These are phyloP conservation scores for Hippolais icterina DNA, from an alignment of 2,113 vertebrate genomes.

Conservation along the genomic window DNA sequence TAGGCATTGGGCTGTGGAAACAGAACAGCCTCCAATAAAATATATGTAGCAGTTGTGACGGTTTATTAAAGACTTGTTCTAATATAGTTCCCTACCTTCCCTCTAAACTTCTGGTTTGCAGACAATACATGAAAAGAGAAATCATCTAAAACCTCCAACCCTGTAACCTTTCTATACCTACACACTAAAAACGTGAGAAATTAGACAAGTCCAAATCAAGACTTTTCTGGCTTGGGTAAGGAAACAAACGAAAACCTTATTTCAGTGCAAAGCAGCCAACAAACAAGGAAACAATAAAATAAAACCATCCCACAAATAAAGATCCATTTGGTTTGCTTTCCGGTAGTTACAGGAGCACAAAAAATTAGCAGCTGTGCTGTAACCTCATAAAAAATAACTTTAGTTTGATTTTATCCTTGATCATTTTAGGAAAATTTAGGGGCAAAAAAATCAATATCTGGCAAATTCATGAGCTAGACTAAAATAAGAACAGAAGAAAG, in stretches of 20 bases:
- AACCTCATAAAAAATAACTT: background rate
- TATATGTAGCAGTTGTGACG: conserved; percentile 42
- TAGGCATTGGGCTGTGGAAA: conserved; percentile 66
- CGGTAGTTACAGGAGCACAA: background rate
- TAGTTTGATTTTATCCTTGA: background rate
- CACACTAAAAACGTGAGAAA: background rate
- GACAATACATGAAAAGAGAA: background rate
- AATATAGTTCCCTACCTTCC: background rate
- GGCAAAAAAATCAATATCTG: background rate
- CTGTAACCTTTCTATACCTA: background rate
- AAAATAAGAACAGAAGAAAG: background rate
- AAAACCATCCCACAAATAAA: background rate
- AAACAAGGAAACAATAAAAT: background rate
- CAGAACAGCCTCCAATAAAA: conserved; percentile 71
- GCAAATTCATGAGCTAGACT: background rate
- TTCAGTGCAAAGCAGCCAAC: background rate
- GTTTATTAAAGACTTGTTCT: conserved; percentile 73
- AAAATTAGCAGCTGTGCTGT: background rate
- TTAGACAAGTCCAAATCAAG: background rate
- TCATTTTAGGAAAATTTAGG: background rate
- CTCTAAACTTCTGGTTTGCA: background rate
- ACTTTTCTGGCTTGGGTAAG: background rate
- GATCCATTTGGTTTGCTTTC: background rate
- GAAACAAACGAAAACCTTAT: background rate
- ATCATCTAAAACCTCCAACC: background rate